A percentile compares a stretch with the other conserved stretches of the same genome.
These are phyloP conservation scores for Rhagophthalmus giganteus DNA, from an alignment of 2,888 invertebrate species.

Conservation along the genomic window DNA sequence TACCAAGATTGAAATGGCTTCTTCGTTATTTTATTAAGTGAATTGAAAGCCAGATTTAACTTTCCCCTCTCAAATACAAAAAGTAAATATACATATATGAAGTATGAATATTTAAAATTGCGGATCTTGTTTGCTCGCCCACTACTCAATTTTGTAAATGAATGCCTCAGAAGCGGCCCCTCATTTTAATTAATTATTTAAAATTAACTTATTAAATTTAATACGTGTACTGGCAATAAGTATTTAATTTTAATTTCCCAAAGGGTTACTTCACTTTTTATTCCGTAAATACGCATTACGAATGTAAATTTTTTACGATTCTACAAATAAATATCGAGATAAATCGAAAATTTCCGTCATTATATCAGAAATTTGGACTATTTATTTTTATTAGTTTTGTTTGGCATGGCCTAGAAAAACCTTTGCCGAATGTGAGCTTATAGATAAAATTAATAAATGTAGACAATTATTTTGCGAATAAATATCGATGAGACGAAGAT, in stretches of 20 bases:
- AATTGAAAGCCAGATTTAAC: constrained; percentile 26
- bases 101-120: constrained; percentile 34
- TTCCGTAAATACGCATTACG: background rate
- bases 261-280: background rate
- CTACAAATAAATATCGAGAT: too few relatives aligned
- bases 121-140: constrained; percentile 31
- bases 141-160: constrained; percentile 39
- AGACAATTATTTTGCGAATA: too few relatives aligned
- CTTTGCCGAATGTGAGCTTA: too few relatives aligned
- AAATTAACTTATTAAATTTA: constrained; percentile 1
- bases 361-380: too few relatives aligned
- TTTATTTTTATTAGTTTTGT: too few relatives aligned
- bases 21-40: constrained; percentile 26
- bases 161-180: constrained; percentile 28
- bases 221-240: background rate
- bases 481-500: too few relatives aligned
- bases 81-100: constrained; percentile 30
- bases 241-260: constrained; percentile 2
- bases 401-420: too few relatives aligned
- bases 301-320: background rate
- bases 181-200: constrained; percentile 32
- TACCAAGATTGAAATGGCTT: constrained; percentile 17
- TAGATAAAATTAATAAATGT: too few relatives aligned
- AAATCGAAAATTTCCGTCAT: too few relatives aligned
- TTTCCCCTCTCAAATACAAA: constrained; percentile 28